Conservation (phyloP, 2,888 invertebrate species). For the Ormyrus rosae region DNA sequence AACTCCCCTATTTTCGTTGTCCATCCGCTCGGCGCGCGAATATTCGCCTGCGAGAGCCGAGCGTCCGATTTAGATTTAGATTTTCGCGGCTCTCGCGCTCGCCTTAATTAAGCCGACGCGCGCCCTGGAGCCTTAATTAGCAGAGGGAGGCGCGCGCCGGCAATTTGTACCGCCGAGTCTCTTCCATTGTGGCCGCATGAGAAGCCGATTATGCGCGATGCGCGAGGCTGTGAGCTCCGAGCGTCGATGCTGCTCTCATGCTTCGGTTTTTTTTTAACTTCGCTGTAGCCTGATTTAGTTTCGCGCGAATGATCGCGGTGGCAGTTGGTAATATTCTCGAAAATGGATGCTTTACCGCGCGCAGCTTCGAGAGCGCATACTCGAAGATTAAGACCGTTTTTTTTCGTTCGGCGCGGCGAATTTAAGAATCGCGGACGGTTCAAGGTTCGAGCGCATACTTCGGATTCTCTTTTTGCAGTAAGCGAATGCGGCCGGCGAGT, state of each 20-base stretch:
- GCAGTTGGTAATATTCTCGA: too few relatives aligned
- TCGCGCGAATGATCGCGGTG: too few relatives aligned
- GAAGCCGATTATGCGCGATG: neutral
- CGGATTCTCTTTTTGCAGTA: too few relatives aligned
- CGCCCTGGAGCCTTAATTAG: conserved; percentile 6
- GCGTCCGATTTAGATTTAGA: conserved; percentile 17
- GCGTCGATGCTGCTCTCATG: too few relatives aligned
- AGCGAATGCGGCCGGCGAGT: neutral
- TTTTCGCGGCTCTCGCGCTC: conserved; percentile 1
- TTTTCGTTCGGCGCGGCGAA: neutral
- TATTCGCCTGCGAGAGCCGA: too few relatives aligned
- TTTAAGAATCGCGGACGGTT: too few relatives aligned
- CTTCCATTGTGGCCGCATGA: neutral
- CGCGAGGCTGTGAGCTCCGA: too few relatives aligned
- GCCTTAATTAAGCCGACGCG: conserved; percentile 22
- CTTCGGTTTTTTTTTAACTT: too few relatives aligned
- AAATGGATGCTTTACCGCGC: too few relatives aligned
- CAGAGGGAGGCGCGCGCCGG: neutral
- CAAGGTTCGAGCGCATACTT: too few relatives aligned
- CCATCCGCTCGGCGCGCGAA: neutral
- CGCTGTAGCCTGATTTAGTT: too few relatives aligned
- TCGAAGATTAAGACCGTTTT: neutral
- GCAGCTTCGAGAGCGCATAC: conserved; percentile 7
- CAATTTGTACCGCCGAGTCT: too few relatives aligned
- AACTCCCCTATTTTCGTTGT: conserved; percentile 31